Evolutionary conservation across 1,140 invertebrate genomes (phyloP), one percentile per base, ranked within the genome.

Genomic region (Plectus sambesii): DNA sequence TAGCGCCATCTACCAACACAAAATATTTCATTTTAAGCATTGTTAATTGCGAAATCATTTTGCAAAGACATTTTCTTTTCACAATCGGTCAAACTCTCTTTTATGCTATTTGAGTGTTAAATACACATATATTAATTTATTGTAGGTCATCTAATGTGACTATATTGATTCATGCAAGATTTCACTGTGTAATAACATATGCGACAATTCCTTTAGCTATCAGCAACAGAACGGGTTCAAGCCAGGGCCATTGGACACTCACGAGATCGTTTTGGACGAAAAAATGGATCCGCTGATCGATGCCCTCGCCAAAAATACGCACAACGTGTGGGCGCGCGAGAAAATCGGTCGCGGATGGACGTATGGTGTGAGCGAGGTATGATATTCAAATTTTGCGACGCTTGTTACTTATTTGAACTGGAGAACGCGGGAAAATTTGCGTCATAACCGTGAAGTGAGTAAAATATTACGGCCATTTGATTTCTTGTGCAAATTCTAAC

Each of bases 341-440:
- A 75, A 93, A 38, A 98, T 99, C 47, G 83, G 87, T 60, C 87
- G 97, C 69, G 87, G 86, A 5, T 99, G 93, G 93, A 99, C 92
- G 0, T 99, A 98, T 69, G 93, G 92, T 0, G 73, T 96, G 0
- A 90, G 85, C 72, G 92, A 98, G n/a, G n/a, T n/a, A n/a, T n/a
- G n/a, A n/a, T n/a, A n/a, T 75, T 82, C 82, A 67, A 44, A 39
- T 49, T 26, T 42, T 39, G 8, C 20, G 39, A 29, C 23, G 17
- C 12, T 33, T 33, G 12, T 33, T 33, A 17, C 12, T 33, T 12
- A 17, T 12, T 12, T 12, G 17, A 33, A 33, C 30, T 33, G 30
- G 17, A 17, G 17, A 12, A n/a, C n/a, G n/a, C n/a, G n/a, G n/a
- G n/a, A n/a, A n/a, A n/a, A n/a, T n/a, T n/a, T n/a, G n/a, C n/a